Base-by-base conservation (phyloP, 1,140 invertebrate genomes). In the Drosophila subobscura region DNA sequence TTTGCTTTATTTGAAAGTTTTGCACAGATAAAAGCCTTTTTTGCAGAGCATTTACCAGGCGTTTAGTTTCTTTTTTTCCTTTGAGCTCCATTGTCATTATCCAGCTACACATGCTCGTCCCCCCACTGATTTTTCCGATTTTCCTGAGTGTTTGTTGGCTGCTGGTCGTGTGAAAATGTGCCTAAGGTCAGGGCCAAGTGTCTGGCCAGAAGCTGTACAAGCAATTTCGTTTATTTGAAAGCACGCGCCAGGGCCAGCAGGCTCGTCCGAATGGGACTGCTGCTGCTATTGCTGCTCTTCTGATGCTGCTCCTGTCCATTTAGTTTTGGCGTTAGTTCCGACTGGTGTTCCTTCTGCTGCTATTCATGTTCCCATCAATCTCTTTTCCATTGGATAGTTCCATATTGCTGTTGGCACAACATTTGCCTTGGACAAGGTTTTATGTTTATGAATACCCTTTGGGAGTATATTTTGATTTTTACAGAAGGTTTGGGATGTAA, bases 201-300 rank as follows among this genome's bases (percentile, higher is more conserved):
- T 70, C 47, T 58, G 49, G 20, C 40, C 46, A 50, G 56, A 37
- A 77, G 50, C 27, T 64, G 57, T 58, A 70, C 45, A 47, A 70
- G 81, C 80, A 80, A 74, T 86, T 86, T 77, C 68, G 61, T 67
- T 77, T 85, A 80, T 85, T 85, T 55, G 56, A 85, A 75, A 76
- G 63, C 57, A 56, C 25, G 74, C 44, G 42, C 42, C 42, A 49
- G 46, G 41, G 44, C 27, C 22, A 12, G 33, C 3, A 37, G 33
- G 3, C 37, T 8, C 5, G 16, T 23, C 14, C 16, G 14, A 3
- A 5, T 44, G 12, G 37, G 27, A 20, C 58, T 22, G 14, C n/a
- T 29, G 5, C 6, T 10, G 5, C 16, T 7, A 3, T 3, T 37
- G 8, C 10, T 12, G 1, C 10, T 37, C 16, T 7, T 4, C 8